Conservation (phyloP, 2,888 invertebrate genomes). For the Dynastes tityus region DNA sequence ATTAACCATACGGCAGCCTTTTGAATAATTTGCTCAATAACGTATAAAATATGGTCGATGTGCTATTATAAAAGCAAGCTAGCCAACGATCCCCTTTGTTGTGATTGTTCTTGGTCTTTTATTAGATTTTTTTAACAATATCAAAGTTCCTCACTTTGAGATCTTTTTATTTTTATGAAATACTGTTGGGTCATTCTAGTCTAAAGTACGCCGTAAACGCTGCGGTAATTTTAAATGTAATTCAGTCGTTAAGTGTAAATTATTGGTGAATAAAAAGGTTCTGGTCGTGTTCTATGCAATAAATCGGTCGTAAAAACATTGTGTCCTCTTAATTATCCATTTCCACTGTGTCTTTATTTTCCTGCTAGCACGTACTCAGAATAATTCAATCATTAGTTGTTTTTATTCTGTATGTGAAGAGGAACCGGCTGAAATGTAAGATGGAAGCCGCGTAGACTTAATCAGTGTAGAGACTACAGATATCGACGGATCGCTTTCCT, state of each 20-base stretch:
- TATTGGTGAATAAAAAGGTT: conserved; percentile 33
- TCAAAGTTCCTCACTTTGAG: neutral
- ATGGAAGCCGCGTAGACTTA: neutral
- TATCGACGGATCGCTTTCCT: conserved; percentile 3
- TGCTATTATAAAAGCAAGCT: neutral
- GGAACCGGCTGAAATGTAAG: neutral
- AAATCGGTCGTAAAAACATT: conserved; percentile 38
- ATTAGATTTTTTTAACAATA: neutral
- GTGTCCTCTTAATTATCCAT: conserved; percentile 37
- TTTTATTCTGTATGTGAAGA: neutral
- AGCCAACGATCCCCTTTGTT: neutral
- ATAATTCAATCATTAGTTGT: conserved; percentile 11
- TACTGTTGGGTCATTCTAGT: conserved; percentile 1
- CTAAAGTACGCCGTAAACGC: conserved; percentile 24
- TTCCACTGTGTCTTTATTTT: conserved; percentile 8
- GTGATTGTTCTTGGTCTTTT: neutral
- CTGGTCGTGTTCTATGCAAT: conserved; percentile 5
- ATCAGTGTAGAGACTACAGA: conserved; percentile 4
- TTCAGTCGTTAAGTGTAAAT: conserved; percentile 39
- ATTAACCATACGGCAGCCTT: conserved; percentile 18
- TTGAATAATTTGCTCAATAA: neutral
- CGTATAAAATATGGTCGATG: conserved; percentile 3
- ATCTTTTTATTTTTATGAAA: neutral
- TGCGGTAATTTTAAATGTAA: conserved; percentile 36
- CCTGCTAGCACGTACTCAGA: neutral